Percentiles rank a stretch among this genome's conserved stretches.
Evolutionary conservation across 2,113 vertebrate species (phyloP).

Genomic region (Procavia capensis): DNA sequence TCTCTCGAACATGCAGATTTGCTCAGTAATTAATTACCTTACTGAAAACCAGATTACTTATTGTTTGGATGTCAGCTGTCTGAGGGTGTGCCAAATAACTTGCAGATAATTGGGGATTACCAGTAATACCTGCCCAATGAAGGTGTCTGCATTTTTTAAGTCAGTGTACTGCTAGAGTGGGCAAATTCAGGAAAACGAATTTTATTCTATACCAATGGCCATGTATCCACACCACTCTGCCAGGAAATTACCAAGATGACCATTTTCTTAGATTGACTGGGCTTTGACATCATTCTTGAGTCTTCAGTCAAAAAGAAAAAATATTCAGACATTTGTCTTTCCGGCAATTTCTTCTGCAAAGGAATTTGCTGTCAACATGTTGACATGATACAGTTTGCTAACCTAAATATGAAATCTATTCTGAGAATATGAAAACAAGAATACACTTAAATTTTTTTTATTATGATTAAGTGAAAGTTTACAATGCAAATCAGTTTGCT

Average conservation of each 20-base stretch:
- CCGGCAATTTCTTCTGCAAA: neutral
- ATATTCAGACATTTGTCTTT: neutral
- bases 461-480: no score
- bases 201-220: neutral
- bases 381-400: neutral
- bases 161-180: neutral
- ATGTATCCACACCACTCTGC: no score
- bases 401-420: neutral
- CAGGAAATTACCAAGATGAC: neutral
- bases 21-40: conserved; percentile 86
- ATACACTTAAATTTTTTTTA: no score
- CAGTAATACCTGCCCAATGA: conserved; percentile 56
- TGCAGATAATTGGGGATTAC: conserved; percentile 74
- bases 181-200: neutral
- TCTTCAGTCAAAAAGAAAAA: neutral
- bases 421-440: neutral
- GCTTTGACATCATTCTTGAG: neutral
- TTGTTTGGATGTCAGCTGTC: conserved; percentile 85
- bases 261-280: neutral
- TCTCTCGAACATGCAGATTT: conserved; percentile 73
- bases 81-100: conserved; percentile 77
- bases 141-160: conserved; percentile 23
- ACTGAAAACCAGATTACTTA: conserved; percentile 86
- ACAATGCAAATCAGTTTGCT: no score
- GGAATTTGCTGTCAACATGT: neutral